Evolutionary conservation across 2,113 vertebrate genomes (phyloP).

Genomic region (Perca flavescens): DNA sequence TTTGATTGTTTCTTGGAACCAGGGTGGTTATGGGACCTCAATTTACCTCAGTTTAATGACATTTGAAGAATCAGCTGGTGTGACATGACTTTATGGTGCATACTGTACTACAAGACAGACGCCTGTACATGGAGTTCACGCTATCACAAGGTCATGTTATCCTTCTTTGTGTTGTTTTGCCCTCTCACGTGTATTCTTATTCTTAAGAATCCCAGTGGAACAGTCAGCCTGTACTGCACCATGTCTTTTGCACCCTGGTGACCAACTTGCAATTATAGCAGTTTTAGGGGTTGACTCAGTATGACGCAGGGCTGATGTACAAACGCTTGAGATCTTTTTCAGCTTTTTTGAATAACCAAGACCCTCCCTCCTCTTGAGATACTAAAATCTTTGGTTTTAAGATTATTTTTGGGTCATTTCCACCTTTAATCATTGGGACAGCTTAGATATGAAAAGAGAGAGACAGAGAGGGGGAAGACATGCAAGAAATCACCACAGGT

Average conservation of each 20-base stretch:
- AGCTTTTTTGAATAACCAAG: background rate
- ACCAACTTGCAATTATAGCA: background rate
- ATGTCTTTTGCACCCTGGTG: constrained; percentile 12
- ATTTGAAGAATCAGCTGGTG: constrained; percentile 2
- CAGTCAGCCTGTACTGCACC: background rate
- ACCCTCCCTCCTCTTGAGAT: too few species aligned
- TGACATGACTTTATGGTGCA: background rate
- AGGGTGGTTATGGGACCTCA: constrained; percentile 6
- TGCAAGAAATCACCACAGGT: too few species aligned
- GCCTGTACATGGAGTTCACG: background rate
- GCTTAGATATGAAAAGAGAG: too few species aligned
- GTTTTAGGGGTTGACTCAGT: background rate
- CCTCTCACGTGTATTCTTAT: background rate
- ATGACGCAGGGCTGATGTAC: background rate
- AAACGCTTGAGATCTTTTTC: background rate
- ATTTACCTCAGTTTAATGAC: constrained; percentile 12
- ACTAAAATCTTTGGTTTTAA: background rate
- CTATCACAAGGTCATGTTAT: background rate
- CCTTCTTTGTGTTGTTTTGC: background rate
- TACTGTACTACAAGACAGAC: background rate
- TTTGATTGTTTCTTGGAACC: constrained; percentile 14
- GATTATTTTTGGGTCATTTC: too few species aligned
- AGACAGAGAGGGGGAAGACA: too few species aligned
- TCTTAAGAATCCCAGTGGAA: background rate
- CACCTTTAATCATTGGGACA: too few species aligned